Base-by-base conservation (phyloP, 2,888 invertebrate species). In the Prosapia bicincta region DNA sequence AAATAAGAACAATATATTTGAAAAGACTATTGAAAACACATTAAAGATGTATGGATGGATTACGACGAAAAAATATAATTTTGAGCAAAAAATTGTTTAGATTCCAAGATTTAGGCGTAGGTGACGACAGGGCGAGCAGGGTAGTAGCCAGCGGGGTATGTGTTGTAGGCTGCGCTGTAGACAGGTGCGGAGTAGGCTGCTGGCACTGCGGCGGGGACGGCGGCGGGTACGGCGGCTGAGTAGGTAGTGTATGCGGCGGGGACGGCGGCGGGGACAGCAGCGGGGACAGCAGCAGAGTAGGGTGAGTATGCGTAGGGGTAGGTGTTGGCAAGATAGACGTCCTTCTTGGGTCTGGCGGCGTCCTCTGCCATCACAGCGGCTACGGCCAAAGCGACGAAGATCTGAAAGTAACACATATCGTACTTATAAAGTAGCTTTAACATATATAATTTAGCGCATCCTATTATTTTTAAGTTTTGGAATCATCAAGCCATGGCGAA, bases 321-420 rank as follows among this genome's bases (percentile, higher is more conserved):
- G 25, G 76, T 72, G 15, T 38, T 43, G 20, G 24, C 54, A 2
- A 26, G 6, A 66, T 43, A 74, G 54, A 79, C 77, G 70, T 78
- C 71, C 76, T 80, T 80, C 80, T 80, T 80, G 71, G 76, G 75
- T 26, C 79, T 73, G 28, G 32, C 72, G 32, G 65, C 10, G 66
- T 78, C 76, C 54, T 78, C 80, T 43, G 79, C 79, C 71, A 76
- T 32, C 20, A 78, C 79, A 76, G 78, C 78, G 75, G 80, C 75
- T 68, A 80, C 72, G 74, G 81, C 80, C 67, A 81, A 70, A 73
- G 80, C 76, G 65, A 79, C 43, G 78, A 81, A 74, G 71, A 81
- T 71, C 81, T 81, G 69, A 0, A 78, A 71, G 13, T n/a, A n/a
- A n/a, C n/a, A n/a, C 9, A 9, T 30, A 30, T 9, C 5, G 6